Base-by-base conservation (phyloP, 2,113 vertebrate species). In the Zapornia atra region DNA sequence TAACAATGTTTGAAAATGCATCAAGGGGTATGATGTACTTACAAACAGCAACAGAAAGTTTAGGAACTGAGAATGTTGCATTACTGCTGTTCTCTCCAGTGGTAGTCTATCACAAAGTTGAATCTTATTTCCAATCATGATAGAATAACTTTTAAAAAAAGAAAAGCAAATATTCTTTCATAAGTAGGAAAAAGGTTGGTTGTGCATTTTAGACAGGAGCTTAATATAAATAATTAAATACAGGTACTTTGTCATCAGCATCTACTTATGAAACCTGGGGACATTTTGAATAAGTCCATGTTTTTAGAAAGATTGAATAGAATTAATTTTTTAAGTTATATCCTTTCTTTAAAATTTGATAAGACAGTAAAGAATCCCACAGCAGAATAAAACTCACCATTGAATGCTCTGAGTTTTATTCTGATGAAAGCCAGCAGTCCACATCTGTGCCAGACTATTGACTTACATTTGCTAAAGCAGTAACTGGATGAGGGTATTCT, bases 161-260 rank as follows among this genome's bases (percentile, higher is more conserved):
- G 60, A 16, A 31, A 46, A 64, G 10, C 5, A 56, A 44, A 72
- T 87, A 31, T 4, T 4, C 6, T 89, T 84, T 90, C 3, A 5
- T 56, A 60, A 79, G 60, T 29, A 73, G 25, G 48, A 71, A 56
- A 63, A 90, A 60, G 16, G 42, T 68, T 76, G 77, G 75, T 79
- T 14, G 5, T 75, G 78, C 21, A 60, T 46, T 84, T 91, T 65
- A 91, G 38, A 48, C 15, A 85, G 82, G 44, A 90, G 29, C 63
- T 68, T 38, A 87, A 82, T 44, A 75, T 87, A 57, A 93, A 87
- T 95, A 64, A 82, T 92, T 93, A 90, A 95, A 93, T 68, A 59
- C 10, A 93, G 66, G 54, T 68, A 50, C 42, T 89, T 82, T 76
- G 38, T 84, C 48, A 91, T 64, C 34, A 76, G 61, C 82, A 82